Conservation (phyloP, 37 sponge, comb jelly and placozoan species). For the Mnemiopsis leidyi region DNA sequence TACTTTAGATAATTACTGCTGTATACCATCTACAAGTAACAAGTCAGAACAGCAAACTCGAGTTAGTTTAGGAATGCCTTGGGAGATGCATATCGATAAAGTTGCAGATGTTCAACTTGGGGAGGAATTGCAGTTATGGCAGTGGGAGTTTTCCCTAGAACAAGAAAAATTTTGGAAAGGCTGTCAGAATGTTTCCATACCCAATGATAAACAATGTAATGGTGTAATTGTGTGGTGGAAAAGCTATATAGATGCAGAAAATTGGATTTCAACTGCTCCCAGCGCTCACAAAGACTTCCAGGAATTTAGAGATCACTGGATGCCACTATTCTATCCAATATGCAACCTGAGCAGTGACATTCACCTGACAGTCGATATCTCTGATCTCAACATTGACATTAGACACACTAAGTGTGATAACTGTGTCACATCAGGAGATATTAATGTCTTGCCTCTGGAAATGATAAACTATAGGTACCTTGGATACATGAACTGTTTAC, state of each 20-base stretch:
- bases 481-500: neutral
- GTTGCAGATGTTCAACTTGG: neutral
- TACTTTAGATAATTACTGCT: neutral
- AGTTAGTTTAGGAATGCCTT: neutral
- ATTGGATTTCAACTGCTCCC: neutral
- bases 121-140: neutral
- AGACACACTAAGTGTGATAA: neutral
- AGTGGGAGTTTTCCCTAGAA: neutral
- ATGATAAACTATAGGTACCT: neutral
- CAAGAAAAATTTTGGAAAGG: neutral
- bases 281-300: neutral
- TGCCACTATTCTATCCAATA: neutral
- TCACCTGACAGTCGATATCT: neutral
- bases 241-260: neutral
- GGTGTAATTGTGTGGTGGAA: conserved; percentile 36
- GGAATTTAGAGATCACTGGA: conserved; percentile 63
- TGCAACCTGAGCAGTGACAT: neutral
- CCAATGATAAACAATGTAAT: neutral
- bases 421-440: neutral
- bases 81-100: conserved; percentile 19
- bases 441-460: neutral
- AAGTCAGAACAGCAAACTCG: neutral
- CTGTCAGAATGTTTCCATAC: neutral
- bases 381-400: neutral
- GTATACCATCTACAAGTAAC: too few relatives aligned